Base-by-base conservation (phyloP, 2,888 invertebrate species). In the Zygothrica quintamaculata region DNA sequence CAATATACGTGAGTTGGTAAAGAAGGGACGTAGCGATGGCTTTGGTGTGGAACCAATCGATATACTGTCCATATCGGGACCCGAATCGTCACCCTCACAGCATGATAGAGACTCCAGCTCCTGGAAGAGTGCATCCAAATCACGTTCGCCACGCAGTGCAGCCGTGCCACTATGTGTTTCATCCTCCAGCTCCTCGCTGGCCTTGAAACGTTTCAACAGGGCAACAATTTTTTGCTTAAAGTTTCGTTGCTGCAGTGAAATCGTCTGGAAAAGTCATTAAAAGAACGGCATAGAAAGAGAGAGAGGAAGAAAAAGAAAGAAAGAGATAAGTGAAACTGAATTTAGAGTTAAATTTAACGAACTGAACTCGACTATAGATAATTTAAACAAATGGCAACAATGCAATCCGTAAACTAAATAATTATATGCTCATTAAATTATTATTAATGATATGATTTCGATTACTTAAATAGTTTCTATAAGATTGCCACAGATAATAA, bases 11-110 rank as follows among this genome's bases (percentile, higher is more conserved):
- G 96, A 96, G 91, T 97, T 97, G 88, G 97, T 97, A 92, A 98
- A 98, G 92, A 98, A 98, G 3, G 98, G 98, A 88, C 98, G 93
- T 72, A 99, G 92, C 76, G 97, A 97, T 40, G 99, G 99, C 91
- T 99, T 99, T 12, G 99, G 99, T 40, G 98, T 98, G 77, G 98
- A 99, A 69, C 97, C 96, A 88, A 99, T 97, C 89, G 98, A 98
- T 93, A 99, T 95, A 48, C 97, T 98, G 91, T 99, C 99, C 92
- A 96, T 93, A 89, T 98, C 98, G 5, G 97, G 98, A 0, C 97
- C 98, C 8, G 98, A 98, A 90, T 99, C 99, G 86, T 95, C 95
- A 55, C 93, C 93, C 84, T 95, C 95, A 77, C 95, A 95, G 88
- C 95, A 95, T 80, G 97, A 97, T 66, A 99, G 92, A 66, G 98